These are phyloP conservation scores for Rhinolophus ferrumequinum DNA, from an alignment of 2,113 vertebrate genomes.

Conservation along the genomic window DNA sequence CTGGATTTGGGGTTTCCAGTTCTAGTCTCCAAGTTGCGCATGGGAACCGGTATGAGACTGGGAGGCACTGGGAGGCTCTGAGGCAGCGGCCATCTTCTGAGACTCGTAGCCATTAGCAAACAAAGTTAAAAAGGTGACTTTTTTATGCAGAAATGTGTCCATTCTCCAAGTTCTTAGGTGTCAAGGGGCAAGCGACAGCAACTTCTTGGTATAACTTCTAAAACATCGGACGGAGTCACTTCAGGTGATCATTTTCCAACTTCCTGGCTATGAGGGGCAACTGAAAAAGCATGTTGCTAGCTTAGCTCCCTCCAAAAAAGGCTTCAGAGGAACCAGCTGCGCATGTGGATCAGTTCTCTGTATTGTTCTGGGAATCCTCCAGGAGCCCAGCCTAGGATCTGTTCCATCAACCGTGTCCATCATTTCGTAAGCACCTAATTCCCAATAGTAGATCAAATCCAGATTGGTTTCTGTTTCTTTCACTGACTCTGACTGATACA, in stretches of 20 bases:
- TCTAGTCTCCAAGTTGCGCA: background rate
- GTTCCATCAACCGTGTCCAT: background rate
- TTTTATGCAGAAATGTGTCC: background rate
- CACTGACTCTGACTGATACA: background rate
- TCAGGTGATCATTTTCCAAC: background rate
- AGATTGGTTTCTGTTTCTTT: background rate
- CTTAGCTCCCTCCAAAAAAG: background rate
- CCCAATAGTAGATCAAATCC: background rate
- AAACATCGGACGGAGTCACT: background rate
- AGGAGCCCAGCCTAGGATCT: background rate
- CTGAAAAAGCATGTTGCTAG: background rate
- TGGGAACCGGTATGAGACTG: background rate
- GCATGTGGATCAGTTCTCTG: background rate
- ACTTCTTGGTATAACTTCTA: background rate
- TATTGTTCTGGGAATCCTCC: background rate
- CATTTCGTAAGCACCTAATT: background rate
- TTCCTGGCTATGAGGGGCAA: background rate
- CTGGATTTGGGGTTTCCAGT: background rate
- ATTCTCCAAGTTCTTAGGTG: background rate
- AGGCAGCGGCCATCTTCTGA: background rate
- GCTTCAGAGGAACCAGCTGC: background rate
- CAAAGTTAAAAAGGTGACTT: background rate
- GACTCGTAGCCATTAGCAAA: background rate
- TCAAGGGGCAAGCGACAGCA: background rate
- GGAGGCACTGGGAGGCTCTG: background rate